Conservation (phyloP, 2,888 invertebrate genomes). For the Nasonovia ribisnigri region DNA sequence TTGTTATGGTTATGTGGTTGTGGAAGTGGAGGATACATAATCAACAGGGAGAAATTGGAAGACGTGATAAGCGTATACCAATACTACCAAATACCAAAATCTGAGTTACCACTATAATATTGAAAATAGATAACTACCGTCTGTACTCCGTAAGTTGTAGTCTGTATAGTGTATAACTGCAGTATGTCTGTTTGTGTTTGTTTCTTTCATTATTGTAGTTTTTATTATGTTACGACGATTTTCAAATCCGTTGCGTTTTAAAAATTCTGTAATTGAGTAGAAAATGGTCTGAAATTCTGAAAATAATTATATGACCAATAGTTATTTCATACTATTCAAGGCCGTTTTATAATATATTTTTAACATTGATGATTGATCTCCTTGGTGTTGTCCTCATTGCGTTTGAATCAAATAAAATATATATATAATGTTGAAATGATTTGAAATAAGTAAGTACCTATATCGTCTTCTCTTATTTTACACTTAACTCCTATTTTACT, state of each 20-base stretch:
- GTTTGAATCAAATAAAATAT: not conserved
- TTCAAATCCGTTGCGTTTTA: not conserved
- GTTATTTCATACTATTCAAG: constrained; percentile 26
- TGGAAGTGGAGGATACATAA: not conserved
- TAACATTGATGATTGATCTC: constrained; percentile 30
- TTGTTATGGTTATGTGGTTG: not conserved
- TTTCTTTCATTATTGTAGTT: not conserved
- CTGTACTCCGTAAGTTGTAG: not conserved
- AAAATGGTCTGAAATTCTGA: not conserved
- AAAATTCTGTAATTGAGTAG: not conserved
- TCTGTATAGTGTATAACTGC: not conserved
- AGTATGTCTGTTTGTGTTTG: not conserved
- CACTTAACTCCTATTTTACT: not conserved
- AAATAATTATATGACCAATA: not conserved
- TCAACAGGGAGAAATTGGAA: not conserved
- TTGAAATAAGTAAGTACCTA: not conserved
- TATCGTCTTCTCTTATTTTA: not conserved
- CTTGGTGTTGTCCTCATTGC: constrained; percentile 39
- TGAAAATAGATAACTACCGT: not conserved
- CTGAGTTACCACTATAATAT: not conserved
- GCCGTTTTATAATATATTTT: constrained; percentile 50
- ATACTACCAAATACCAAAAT: not conserved
- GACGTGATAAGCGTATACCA: not conserved
- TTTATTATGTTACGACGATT: not conserved
- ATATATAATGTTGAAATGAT: not conserved